Base-by-base conservation (phyloP, 2,888 invertebrate genomes). In the Lasius fuliginosus region DNA sequence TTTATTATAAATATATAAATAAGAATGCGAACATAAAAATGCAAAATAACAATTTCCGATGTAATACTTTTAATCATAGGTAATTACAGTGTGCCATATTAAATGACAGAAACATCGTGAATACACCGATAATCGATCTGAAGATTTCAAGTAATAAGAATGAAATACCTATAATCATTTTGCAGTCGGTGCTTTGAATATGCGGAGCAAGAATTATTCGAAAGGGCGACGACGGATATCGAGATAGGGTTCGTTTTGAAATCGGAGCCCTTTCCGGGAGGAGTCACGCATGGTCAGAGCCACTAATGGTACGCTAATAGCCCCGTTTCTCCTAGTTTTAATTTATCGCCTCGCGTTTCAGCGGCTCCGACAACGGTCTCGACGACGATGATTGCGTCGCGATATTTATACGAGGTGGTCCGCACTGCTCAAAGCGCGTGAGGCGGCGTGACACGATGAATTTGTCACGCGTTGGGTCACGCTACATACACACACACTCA, bases 271-370 rank as follows among this genome's bases (percentile, higher is more conserved):
- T 33, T 85, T 86, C 58, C 49, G 74, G 85, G 53, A 76, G 73
- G 86, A 86, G 92, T 94, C 92, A 94, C 92, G 94, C 94, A 92
- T 93, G 94, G 93, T 89, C 92, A 89, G 86, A 77, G 84, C 88
- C 90, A 89, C 91, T 94, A 93, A 94, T 94, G 92, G 92, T 87
- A 89, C 92, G 92, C 93, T 93, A 94, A 94, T 94, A 92, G 93
- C 90, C 89, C 90, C 83, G 92, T 92, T 94, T 93, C 94, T 94
- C 89, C 92, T 93, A 92, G 90, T 93, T 92, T 93, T 91, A 92
- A 94, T 94, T 94, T 93, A 94, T 94, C 88, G 90, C 91, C 88
- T 81, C 86, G 87, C 87, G 64, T 87, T 84, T 65, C 84, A 73
- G 64, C 67, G 27, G 71, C n/a, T 40, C 73, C 84, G 82, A 85